These are phyloP conservation scores for Drosophila hamatofila DNA, from an alignment of 2,888 invertebrate genomes.

Conservation along the genomic window DNA sequence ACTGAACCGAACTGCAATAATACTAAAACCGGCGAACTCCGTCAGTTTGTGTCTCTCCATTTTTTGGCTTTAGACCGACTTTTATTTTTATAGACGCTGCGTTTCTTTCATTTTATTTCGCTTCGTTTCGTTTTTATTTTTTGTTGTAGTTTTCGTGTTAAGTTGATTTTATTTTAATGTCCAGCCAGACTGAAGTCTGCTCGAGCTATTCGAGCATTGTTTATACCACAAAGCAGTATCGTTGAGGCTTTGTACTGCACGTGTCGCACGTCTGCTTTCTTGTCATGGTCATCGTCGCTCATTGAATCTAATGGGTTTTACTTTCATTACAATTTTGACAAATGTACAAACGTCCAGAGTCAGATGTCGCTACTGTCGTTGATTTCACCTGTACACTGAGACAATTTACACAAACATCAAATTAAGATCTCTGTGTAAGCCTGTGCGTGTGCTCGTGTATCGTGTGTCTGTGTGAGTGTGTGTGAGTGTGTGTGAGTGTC, in stretches of 20 bases:
- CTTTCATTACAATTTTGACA: conserved; percentile 70
- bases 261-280: conserved; percentile 72
- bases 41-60: conserved; percentile 18
- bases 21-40: conserved; percentile 32
- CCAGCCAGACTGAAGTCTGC: conserved; percentile 36
- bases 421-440: conserved; percentile 8
- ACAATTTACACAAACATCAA: conserved; percentile 14
- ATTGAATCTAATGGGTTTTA: conserved; percentile 79
- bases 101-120: conserved; percentile 51
- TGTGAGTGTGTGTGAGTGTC: background rate
- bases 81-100: conserved; percentile 47
- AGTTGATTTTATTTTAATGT: conserved; percentile 77
- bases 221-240: conserved; percentile 8
- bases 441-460: conserved; percentile 2
- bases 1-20: conserved; percentile 17
- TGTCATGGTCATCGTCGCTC: conserved; percentile 67
- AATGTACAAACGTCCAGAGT: conserved; percentile 39
- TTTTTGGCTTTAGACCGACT: conserved; percentile 39
- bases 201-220: conserved; percentile 22
- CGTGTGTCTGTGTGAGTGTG: background rate
- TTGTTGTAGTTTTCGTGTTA: conserved; percentile 53
- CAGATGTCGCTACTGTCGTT: conserved; percentile 30
- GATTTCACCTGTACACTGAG: conserved; percentile 31
- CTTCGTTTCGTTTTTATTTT: conserved; percentile 10
- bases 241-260: conserved; percentile 33